Evolutionary conservation across 2,888 invertebrate genomes (phyloP).

Genomic region (Torymus texanus): DNA sequence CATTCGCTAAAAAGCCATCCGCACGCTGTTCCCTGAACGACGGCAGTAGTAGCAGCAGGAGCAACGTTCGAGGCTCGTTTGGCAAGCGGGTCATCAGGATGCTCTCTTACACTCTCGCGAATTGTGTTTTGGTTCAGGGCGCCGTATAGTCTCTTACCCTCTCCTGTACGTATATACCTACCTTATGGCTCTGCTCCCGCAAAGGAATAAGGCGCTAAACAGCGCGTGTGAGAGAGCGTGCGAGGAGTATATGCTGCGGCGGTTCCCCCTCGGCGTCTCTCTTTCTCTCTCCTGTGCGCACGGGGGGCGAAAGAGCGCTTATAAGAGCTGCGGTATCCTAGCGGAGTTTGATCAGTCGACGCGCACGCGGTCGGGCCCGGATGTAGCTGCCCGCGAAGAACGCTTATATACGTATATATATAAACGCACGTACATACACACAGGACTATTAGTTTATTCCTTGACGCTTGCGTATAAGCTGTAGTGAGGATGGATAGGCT

Average conservation of each 20-base stretch:
- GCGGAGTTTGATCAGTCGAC: slow-evolving; percentile 61
- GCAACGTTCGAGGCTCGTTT: slow-evolving; percentile 69
- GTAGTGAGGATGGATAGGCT: slow-evolving; percentile 59
- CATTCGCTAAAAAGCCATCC: not conserved
- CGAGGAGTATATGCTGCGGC: slow-evolving; percentile 20
- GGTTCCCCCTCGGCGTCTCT: slow-evolving; percentile 52
- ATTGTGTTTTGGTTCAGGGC: slow-evolving; percentile 69
- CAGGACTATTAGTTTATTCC: not conserved
- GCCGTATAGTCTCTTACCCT: not conserved
- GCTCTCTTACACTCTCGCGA: slow-evolving; percentile 58
- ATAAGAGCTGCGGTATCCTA: slow-evolving; percentile 61
- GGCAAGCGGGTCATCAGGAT: slow-evolving; percentile 73
- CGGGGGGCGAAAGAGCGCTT: slow-evolving; percentile 61
- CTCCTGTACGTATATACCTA: slow-evolving; percentile 37
- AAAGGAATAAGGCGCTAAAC: slow-evolving; percentile 69
- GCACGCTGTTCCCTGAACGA: not conserved
- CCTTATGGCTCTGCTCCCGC: slow-evolving; percentile 55
- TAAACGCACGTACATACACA: too few relatives aligned
- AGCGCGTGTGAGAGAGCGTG: slow-evolving; percentile 66
- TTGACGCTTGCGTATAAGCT: not conserved
- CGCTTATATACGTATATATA: not conserved
- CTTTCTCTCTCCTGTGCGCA: slow-evolving; percentile 34
- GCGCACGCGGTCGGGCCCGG: slow-evolving; percentile 20
- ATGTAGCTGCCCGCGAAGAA: not conserved
- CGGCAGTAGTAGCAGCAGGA: not conserved